phyloP scores from a whole-genome alignment of 2,113 vertebrate species.

The Bambusicola thoracicus region DNA sequence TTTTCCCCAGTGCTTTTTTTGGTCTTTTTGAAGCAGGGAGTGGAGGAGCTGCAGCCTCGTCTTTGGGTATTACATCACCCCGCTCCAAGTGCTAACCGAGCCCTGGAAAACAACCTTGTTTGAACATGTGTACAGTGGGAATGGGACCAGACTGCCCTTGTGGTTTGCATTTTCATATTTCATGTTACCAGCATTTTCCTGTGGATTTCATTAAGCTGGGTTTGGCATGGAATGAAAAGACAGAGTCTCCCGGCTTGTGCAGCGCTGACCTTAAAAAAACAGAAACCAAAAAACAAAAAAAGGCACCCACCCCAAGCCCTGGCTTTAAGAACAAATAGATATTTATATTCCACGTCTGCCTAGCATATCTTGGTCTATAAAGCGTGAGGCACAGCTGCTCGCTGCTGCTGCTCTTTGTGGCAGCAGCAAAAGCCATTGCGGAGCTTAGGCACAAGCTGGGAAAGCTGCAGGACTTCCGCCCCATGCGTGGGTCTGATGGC shows the following conservation, averaged over 20 bases:
- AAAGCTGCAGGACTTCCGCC: neutral
- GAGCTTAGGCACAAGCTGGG: neutral
- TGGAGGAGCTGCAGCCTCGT: neutral
- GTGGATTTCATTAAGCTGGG: constrained; percentile 42
- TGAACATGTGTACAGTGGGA: constrained; percentile 54
- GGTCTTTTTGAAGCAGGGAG: neutral
- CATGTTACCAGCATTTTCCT: constrained; percentile 62
- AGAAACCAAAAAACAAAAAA: neutral
- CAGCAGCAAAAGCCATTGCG: neutral
- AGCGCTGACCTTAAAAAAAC: neutral
- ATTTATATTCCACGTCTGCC: neutral
- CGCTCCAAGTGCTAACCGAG: constrained; percentile 7
- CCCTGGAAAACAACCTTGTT: constrained; percentile 45
- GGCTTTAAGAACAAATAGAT: neutral
- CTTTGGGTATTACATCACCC: constrained; percentile 11
- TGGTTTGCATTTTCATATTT: constrained; percentile 55
- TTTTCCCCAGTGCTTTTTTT: neutral
- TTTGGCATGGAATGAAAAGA: constrained; percentile 56
- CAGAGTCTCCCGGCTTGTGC: neutral
- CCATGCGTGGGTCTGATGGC: fast-evolving
- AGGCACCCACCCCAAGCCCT: neutral
- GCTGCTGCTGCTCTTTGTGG: neutral
- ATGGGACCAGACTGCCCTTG: constrained; percentile 39
- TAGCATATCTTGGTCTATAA: fast-evolving
- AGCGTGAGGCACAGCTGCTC: fast-evolving